Evolutionary conservation across 1,140 invertebrate species (phyloP).

Genomic region (Lepidurus arcticus): DNA sequence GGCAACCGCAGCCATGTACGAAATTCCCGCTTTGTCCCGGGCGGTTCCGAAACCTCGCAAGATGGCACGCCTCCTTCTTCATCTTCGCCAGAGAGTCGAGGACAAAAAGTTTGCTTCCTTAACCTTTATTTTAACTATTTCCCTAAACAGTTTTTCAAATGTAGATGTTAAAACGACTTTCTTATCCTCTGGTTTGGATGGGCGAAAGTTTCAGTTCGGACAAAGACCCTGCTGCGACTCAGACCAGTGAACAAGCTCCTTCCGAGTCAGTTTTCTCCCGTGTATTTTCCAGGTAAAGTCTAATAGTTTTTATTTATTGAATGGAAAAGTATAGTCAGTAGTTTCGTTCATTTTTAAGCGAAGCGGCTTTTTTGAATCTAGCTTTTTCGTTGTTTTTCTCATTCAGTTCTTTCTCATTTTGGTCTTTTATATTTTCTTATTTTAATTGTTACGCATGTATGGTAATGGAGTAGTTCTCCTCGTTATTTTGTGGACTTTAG

Average conservation of each 20-base stretch:
- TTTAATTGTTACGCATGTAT: slow-evolving; percentile 24
- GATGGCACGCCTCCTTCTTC: slow-evolving; percentile 8
- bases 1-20: slow-evolving; percentile 17
- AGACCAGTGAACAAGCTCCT: slow-evolving; percentile 56
- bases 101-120: slow-evolving; percentile 26
- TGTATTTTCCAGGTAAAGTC: slow-evolving; percentile 73
- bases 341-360: neutral
- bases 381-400: slow-evolving; percentile 26
- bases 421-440: slow-evolving; percentile 25
- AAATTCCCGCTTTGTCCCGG: neutral
- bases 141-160: slow-evolving; percentile 25
- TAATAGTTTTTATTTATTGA: neutral
- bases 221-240: slow-evolving; percentile 25
- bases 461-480: slow-evolving; percentile 35
- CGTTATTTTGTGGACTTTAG: slow-evolving; percentile 47
- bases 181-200: slow-evolving; percentile 87
- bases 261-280: slow-evolving; percentile 72
- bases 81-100: slow-evolving; percentile 31
- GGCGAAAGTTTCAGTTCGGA: slow-evolving; percentile 57
- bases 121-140: neutral
- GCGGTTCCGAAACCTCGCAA: slow-evolving; percentile 20
- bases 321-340: no score
- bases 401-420: slow-evolving; percentile 35
- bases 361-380: neutral
- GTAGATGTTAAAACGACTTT: slow-evolving; percentile 76